Evolutionary conservation across 2,888 invertebrate genomes (phyloP).

Genomic region (Exocentrus adspersus): DNA sequence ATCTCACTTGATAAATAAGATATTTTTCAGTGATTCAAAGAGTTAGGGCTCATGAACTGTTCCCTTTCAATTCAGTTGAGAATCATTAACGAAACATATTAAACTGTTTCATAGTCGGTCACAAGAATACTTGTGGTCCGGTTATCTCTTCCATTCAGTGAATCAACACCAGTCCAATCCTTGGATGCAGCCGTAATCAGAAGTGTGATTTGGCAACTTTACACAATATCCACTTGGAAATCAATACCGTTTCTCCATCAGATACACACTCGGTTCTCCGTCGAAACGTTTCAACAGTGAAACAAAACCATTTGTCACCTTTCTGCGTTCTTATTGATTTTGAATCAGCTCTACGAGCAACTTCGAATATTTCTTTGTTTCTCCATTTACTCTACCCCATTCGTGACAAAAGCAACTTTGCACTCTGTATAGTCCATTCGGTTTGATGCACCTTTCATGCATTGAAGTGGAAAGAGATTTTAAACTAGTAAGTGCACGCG

Average conservation of each 20-base stretch:
- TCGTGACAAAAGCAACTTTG: too few relatives aligned
- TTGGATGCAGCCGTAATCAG: not conserved
- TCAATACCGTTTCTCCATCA: not conserved
- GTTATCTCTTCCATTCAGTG: not conserved
- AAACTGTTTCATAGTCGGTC: too few relatives aligned
- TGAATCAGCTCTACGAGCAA: not conserved
- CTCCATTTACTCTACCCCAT: too few relatives aligned
- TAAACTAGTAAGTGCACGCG: too few relatives aligned
- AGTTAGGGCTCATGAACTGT: too few relatives aligned
- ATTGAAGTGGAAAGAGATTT: too few relatives aligned
- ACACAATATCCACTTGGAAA: not conserved
- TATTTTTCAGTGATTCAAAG: too few relatives aligned
- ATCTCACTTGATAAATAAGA: too few relatives aligned
- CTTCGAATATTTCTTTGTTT: not conserved
- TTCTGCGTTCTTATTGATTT: not conserved
- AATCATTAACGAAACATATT: too few relatives aligned
- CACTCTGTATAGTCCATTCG: too few relatives aligned
- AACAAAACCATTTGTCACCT: not conserved
- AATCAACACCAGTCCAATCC: not conserved
- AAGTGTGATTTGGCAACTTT: constrained; percentile 1
- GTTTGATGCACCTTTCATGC: too few relatives aligned
- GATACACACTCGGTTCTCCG: not conserved
- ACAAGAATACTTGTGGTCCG: not conserved
- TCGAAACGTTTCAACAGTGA: not conserved
- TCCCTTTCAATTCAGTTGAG: too few relatives aligned